Evolutionary conservation across 2,888 invertebrate genomes (phyloP).

Genomic region (Incurvaria masculella): DNA sequence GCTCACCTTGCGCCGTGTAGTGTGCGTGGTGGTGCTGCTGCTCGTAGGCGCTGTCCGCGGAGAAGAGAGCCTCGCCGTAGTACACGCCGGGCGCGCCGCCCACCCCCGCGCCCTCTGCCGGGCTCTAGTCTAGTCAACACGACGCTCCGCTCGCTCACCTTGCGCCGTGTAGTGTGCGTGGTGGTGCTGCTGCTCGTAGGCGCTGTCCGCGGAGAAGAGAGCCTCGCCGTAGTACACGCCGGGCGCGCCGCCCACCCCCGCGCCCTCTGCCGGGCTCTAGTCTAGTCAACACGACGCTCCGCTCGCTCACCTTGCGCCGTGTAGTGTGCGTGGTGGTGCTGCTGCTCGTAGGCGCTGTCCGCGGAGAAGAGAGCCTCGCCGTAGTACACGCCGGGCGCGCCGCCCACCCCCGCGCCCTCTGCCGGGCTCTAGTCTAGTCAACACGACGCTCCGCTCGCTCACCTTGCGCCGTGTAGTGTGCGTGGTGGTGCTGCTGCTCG

Average conservation of each 20-base stretch:
- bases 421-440: no score
- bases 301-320: slow-evolving; percentile 65
- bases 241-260: slow-evolving; percentile 27
- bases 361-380: slow-evolving; percentile 59
- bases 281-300: no score
- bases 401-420: slow-evolving; percentile 33
- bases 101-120: no score
- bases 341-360: slow-evolving; percentile 59
- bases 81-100: slow-evolving; percentile 42
- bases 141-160: no score
- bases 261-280: no score
- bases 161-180: slow-evolving; percentile 70
- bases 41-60: slow-evolving; percentile 54
- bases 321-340: slow-evolving; percentile 77
- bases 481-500: slow-evolving; percentile 76
- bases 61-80: slow-evolving; percentile 58
- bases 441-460: no score
- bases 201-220: slow-evolving; percentile 53
- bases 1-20: slow-evolving; percentile 64
- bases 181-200: slow-evolving; percentile 72
- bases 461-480: slow-evolving; percentile 68
- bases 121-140: no score
- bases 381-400: slow-evolving; percentile 46
- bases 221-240: slow-evolving; percentile 60
- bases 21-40: slow-evolving; percentile 80